Evolutionary conservation across 2,888 invertebrate genomes (phyloP).

Genomic region (Himalopsyche anomala): DNA sequence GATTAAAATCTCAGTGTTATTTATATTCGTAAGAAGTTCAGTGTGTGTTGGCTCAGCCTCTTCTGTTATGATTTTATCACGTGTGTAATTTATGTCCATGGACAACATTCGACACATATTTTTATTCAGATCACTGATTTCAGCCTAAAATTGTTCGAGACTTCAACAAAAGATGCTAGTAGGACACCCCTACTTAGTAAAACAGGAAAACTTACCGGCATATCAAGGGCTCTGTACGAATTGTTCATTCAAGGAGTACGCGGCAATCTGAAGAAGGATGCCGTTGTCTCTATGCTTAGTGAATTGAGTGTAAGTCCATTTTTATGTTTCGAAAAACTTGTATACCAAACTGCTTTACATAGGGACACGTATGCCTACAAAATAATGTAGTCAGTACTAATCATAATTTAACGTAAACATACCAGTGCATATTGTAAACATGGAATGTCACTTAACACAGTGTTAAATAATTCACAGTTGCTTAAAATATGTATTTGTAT

Average conservation of each 20-base stretch:
- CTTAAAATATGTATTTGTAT: no score
- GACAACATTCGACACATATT: conserved; percentile 14
- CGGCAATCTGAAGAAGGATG: conserved; percentile 87
- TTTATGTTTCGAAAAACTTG: no score
- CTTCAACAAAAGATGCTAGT: conserved; percentile 80
- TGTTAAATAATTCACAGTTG: no score
- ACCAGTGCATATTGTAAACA: no score
- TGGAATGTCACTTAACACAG: no score
- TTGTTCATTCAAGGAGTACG: conserved; percentile 87
- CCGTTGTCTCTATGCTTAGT: conserved; percentile 82
- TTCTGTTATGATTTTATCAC: background rate
- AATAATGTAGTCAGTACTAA: no score
- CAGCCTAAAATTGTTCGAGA: conserved; percentile 82
- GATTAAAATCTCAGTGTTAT: background rate
- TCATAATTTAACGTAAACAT: no score
- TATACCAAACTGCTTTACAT: no score
- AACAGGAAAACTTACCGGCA: conserved; percentile 79
- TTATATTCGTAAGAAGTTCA: background rate
- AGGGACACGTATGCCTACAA: no score
- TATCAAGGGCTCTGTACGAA: conserved; percentile 87
- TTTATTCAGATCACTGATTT: conserved; percentile 67
- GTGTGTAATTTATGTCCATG: background rate
- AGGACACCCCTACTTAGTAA: conserved; percentile 81
- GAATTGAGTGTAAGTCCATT: conserved; percentile 84
- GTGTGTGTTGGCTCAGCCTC: background rate